phyloP scores from a whole-genome alignment of 2,113 vertebrate species.

The Myocastor coypus region DNA sequence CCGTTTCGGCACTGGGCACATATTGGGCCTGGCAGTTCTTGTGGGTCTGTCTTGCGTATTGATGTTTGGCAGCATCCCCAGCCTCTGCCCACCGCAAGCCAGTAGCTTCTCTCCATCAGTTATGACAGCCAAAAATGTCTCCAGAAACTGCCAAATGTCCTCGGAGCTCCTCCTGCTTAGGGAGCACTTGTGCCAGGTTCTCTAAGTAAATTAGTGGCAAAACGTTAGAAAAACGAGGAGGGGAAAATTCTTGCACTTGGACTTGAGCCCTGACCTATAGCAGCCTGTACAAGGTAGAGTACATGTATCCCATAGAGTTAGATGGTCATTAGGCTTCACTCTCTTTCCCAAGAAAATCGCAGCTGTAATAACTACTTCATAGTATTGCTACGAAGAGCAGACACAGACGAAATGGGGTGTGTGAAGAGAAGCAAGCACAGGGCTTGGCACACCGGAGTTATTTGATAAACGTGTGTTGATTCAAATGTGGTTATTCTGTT shows the following conservation, averaged over 20 bases:
- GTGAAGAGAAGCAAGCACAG: neutral
- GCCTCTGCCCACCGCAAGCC: neutral
- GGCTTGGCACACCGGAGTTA: neutral
- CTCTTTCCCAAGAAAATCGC: slow-evolving; percentile 16
- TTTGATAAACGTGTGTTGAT: slow-evolving; percentile 34
- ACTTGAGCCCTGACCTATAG: neutral
- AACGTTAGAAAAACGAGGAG: neutral
- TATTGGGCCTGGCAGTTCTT: neutral
- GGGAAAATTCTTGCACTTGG: neutral
- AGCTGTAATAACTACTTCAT: neutral
- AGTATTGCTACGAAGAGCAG: slow-evolving; percentile 25
- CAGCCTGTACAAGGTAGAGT: neutral
- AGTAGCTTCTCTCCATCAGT: neutral
- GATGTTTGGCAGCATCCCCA: neutral
- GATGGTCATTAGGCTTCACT: neutral
- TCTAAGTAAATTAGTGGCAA: neutral
- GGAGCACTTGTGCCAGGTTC: neutral
- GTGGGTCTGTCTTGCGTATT: neutral
- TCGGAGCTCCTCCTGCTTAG: neutral
- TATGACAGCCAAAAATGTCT: neutral
- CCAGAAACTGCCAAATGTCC: neutral
- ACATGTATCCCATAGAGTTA: neutral
- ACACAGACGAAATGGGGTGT: neutral
- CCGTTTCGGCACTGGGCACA: neutral
- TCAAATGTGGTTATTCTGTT: neutral